Percentiles rank a stretch among this genome's conserved stretches.
Evolutionary conservation across 2,888 invertebrate genomes (phyloP).

Genomic region (Oligia latruncula): DNA sequence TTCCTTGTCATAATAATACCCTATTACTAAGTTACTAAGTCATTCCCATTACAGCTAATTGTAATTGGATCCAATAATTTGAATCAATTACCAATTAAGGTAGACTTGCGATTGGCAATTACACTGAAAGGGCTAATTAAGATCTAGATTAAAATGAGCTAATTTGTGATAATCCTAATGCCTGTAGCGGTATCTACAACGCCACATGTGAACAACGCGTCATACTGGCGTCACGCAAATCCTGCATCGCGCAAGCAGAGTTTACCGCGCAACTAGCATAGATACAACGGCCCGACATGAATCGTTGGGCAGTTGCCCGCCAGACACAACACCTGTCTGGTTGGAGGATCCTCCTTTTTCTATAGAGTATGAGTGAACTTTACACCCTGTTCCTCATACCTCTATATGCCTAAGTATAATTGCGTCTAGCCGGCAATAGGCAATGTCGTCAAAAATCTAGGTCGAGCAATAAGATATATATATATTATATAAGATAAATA

Average conservation of each 20-base stretch:
- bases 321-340: too few relatives aligned
- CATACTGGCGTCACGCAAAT: too few relatives aligned
- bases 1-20: neutral
- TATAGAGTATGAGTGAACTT: too few relatives aligned
- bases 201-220: too few relatives aligned
- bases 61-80: conserved; percentile 12
- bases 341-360: too few relatives aligned
- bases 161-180: neutral
- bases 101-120: conserved; percentile 17
- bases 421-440: neutral
- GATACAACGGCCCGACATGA: too few relatives aligned
- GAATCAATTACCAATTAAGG: conserved; percentile 8
- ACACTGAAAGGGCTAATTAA: conserved; percentile 4
- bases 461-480: conserved; percentile 7
- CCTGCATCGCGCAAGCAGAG: too few relatives aligned
- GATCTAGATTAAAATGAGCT: conserved; percentile 14
- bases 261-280: too few relatives aligned
- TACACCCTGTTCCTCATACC: too few relatives aligned
- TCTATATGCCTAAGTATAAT: neutral
- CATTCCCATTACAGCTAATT: neutral
- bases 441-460: neutral
- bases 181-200: too few relatives aligned
- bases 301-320: too few relatives aligned
- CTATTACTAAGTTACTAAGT: neutral
- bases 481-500: conserved; percentile 22